These are phyloP conservation scores for Hormiphora californensis DNA, from an alignment of 37 sponge, comb jelly and placozoan genomes.

Conservation along the genomic window DNA sequence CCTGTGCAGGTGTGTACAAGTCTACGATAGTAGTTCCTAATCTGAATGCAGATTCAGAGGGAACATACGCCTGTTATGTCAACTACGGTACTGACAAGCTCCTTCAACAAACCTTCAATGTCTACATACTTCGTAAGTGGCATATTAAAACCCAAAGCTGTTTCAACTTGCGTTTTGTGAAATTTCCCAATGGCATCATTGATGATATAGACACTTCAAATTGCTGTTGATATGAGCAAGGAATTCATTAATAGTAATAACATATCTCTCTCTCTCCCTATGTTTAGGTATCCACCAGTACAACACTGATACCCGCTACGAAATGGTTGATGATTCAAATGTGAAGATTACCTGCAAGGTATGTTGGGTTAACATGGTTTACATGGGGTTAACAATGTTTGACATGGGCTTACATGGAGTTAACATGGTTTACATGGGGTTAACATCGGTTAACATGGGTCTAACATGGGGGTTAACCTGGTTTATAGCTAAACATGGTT, in stretches of 20 bases:
- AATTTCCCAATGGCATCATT: no score
- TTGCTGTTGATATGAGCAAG: no score
- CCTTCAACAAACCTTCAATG: neutral
- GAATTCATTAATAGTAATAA: no score
- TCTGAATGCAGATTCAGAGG: neutral
- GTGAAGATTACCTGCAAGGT: neutral
- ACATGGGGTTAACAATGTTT: no score
- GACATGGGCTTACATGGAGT: no score
- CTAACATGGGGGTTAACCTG: no score
- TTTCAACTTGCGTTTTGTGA: neutral
- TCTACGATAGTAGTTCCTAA: neutral
- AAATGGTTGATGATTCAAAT: neutral
- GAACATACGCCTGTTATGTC: neutral
- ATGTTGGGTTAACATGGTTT: neutral
- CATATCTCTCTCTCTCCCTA: no score
- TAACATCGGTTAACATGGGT: no score
- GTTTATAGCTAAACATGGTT: no score
- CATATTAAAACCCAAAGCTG: neutral
- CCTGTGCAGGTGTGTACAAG: neutral
- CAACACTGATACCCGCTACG: neutral
- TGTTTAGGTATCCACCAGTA: neutral
- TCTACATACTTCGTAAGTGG: neutral
- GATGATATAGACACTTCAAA: no score
- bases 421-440: no score
- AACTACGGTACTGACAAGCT: neutral